Conservation (phyloP, 2,113 vertebrate species). For the Erpornis zantholeuca region DNA sequence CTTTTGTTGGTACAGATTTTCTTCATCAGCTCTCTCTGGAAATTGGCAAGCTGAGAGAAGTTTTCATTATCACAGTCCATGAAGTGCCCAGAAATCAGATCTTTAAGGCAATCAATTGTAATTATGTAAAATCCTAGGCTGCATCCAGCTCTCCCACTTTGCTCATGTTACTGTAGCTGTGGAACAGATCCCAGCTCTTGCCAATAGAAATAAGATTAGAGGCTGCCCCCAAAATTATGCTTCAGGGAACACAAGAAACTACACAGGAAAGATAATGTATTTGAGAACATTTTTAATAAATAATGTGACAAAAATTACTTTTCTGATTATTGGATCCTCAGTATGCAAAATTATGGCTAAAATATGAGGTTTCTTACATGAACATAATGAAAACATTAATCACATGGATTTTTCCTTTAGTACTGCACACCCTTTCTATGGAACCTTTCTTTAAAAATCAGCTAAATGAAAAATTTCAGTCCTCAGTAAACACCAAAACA, state of each 20-base stretch:
- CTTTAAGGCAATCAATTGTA: constrained; percentile 20
- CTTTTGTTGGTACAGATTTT: constrained; percentile 27
- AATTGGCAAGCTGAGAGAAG: background rate
- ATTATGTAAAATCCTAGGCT: background rate
- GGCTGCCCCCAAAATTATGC: background rate
- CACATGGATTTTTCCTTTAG: constrained; percentile 81
- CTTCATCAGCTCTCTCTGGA: background rate
- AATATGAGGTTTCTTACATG: constrained; percentile 85
- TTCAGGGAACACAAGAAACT: constrained; percentile 51
- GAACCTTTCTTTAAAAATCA: constrained; percentile 74
- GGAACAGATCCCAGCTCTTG: background rate
- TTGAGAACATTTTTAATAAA: constrained; percentile 92
- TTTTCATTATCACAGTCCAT: constrained; percentile 21
- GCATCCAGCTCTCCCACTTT: background rate
- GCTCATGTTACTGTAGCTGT: background rate
- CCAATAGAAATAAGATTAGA: background rate
- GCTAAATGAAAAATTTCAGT: constrained; percentile 75
- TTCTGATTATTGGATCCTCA: constrained; percentile 86
- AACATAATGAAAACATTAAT: constrained; percentile 86
- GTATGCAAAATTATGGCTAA: constrained; percentile 89
- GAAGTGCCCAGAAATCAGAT: constrained; percentile 15
- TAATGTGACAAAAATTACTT: constrained; percentile 87
- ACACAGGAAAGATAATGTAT: constrained; percentile 71
- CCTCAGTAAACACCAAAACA: constrained; percentile 74
- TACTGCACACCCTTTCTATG: constrained; percentile 74